Evolutionary conservation across 2,888 invertebrate species (phyloP).

Genomic region (Aporophyla lueneburgensis): DNA sequence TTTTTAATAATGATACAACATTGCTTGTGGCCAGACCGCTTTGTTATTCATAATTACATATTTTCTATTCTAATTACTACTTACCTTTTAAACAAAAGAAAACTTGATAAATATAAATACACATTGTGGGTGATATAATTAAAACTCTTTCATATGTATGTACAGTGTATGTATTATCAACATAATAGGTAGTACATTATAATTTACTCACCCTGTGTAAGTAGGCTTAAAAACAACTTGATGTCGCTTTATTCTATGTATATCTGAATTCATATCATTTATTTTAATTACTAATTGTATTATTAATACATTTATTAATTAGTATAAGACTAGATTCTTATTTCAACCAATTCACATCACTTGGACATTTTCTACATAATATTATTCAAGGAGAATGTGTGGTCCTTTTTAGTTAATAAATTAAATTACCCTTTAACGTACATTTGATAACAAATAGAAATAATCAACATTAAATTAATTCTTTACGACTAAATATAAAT

Average conservation of each 20-base stretch:
- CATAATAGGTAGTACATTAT: constrained; percentile 57
- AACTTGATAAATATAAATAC: background rate
- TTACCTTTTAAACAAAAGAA: constrained; percentile 38
- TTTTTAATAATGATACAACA: background rate
- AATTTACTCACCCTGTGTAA: constrained; percentile 68
- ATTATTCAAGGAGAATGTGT: constrained; percentile 49
- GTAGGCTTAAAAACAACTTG: constrained; percentile 62
- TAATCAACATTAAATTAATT: constrained; percentile 49
- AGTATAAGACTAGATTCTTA: constrained; percentile 62
- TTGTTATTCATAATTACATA: constrained; percentile 14
- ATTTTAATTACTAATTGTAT: constrained; percentile 56
- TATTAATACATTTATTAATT: constrained; percentile 52
- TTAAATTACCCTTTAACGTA: constrained; percentile 10
- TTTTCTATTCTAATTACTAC: constrained; percentile 5
- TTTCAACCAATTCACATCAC: constrained; percentile 53
- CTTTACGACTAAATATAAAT: constrained; percentile 32
- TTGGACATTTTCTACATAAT: constrained; percentile 42
- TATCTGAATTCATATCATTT: constrained; percentile 67
- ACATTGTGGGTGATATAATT: constrained; percentile 28
- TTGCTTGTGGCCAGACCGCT: constrained; percentile 12
- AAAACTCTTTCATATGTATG: constrained; percentile 60
- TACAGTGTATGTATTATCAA: constrained; percentile 64
- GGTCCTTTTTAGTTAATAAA: constrained; percentile 19
- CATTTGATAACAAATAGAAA: constrained; percentile 51
- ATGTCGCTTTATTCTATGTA: constrained; percentile 54